phyloP scores from a whole-genome alignment of 2,888 invertebrate species.

The Podabrus alpinus region DNA sequence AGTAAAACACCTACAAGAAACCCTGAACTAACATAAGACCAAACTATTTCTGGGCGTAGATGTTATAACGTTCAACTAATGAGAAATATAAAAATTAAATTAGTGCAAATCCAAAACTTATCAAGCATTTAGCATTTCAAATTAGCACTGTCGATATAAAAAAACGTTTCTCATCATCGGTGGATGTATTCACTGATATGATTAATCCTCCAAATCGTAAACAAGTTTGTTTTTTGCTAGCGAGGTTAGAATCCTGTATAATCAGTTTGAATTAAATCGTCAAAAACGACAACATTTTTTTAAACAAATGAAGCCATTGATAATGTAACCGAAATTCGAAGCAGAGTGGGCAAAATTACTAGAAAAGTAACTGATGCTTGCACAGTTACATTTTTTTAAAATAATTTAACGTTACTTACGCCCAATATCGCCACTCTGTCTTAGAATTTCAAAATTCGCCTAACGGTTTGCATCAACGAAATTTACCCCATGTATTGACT shows the following conservation, averaged over 20 bases:
- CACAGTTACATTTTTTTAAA: too few relatives aligned
- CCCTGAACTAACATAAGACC: background rate
- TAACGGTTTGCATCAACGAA: too few relatives aligned
- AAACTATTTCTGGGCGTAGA: background rate
- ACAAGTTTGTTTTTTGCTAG: background rate
- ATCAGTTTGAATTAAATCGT: background rate
- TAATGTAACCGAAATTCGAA: background rate
- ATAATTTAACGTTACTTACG: too few relatives aligned
- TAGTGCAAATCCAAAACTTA: background rate
- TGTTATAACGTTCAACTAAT: background rate
- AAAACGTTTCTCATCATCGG: background rate
- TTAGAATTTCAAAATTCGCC: too few relatives aligned
- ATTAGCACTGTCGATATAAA: background rate
- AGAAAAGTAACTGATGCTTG: too few relatives aligned
- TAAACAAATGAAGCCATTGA: background rate
- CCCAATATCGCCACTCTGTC: too few relatives aligned
- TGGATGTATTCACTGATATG: background rate
- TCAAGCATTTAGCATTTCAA: background rate
- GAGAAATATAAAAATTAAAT: background rate
- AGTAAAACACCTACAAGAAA: background rate
- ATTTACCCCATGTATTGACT: too few relatives aligned
- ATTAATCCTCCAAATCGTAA: background rate
- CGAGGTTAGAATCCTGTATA: background rate
- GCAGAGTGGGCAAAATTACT: background rate
- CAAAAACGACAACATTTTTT: background rate